These are phyloP conservation scores for Epinephelus moara DNA, from an alignment of 2,113 vertebrate genomes.

Conservation along the genomic window DNA sequence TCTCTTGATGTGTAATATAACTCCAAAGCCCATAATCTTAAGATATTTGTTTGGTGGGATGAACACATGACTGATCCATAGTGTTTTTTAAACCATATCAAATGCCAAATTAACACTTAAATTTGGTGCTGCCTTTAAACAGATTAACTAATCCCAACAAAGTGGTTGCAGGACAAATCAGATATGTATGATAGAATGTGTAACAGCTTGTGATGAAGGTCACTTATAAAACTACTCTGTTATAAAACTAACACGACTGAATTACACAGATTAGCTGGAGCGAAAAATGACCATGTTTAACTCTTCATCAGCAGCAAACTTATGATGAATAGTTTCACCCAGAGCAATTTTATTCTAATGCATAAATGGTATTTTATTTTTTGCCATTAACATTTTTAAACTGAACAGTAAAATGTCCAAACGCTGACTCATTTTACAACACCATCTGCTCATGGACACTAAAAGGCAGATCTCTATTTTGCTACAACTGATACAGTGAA, in stretches of 20 bases:
- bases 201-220: constrained; percentile 5
- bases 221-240: constrained; percentile 3
- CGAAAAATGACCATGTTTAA: constrained; percentile 6
- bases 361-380: constrained; percentile 21
- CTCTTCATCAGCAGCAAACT: constrained; percentile 22
- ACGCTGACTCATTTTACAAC: constrained; percentile 50
- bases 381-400: constrained; percentile 31
- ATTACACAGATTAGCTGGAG: constrained; percentile 20
- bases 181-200: background rate
- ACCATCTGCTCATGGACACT: constrained; percentile 50
- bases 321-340: constrained; percentile 1
- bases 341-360: constrained; percentile 19
- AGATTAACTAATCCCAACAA: background rate
- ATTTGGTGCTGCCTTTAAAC: background rate
- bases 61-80: background rate
- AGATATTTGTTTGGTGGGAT: background rate
- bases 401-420: constrained; percentile 44
- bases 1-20: background rate
- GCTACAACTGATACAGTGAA: constrained; percentile 23
- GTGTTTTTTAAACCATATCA: background rate
- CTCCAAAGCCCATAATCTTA: background rate
- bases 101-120: background rate
- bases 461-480: constrained; percentile 27
- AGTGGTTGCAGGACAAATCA: background rate
- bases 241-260: constrained; percentile 4